Evolutionary conservation across 2,797 vertebrate genomes (phyloP).

Genomic region (Hyperoplus lanceolatus): DNA sequence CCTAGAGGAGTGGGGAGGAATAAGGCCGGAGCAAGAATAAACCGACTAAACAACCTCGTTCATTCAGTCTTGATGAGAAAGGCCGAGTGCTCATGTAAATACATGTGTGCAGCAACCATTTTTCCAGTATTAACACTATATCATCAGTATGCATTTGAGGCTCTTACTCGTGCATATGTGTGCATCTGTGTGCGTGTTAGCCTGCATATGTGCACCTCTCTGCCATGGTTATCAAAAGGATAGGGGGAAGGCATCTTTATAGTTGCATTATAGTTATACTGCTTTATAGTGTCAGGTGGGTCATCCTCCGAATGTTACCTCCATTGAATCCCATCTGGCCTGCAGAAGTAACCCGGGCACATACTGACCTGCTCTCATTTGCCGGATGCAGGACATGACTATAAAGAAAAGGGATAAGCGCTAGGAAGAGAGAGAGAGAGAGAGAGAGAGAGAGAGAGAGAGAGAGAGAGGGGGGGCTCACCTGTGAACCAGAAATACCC

Average conservation of each 20-base stretch:
- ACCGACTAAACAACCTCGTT: slow-evolving; percentile 77
- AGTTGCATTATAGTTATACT: slow-evolving; percentile 76
- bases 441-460: slow-evolving; percentile 49
- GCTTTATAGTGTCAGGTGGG: slow-evolving; percentile 65
- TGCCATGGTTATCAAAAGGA: slow-evolving; percentile 60
- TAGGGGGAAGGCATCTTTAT: slow-evolving; percentile 28
- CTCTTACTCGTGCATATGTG: neutral
- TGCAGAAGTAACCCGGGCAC: slow-evolving; percentile 71
- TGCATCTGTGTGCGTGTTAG: slow-evolving; percentile 10
- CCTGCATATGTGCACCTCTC: slow-evolving; percentile 22
- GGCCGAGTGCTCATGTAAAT: slow-evolving; percentile 10
- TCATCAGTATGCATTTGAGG: neutral
- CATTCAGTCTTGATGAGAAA: slow-evolving; percentile 63
- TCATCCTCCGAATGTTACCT: slow-evolving; percentile 61
- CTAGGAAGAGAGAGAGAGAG: slow-evolving; percentile 9
- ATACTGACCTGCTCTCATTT: slow-evolving; percentile 78
- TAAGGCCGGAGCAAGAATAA: slow-evolving; percentile 34
- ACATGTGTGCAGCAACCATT: slow-evolving; percentile 8
- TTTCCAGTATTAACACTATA: neutral
- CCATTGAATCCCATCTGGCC: slow-evolving; percentile 77
- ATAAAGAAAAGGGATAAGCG: slow-evolving; percentile 53
- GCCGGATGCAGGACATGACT: slow-evolving; percentile 52
- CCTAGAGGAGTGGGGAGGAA: slow-evolving; percentile 75
- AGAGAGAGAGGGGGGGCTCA: slow-evolving; percentile 71
- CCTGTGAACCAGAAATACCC: slow-evolving; percentile 79